phyloP scores from a whole-genome alignment of 2,888 invertebrate genomes.

The Agrochola circellaris region DNA sequence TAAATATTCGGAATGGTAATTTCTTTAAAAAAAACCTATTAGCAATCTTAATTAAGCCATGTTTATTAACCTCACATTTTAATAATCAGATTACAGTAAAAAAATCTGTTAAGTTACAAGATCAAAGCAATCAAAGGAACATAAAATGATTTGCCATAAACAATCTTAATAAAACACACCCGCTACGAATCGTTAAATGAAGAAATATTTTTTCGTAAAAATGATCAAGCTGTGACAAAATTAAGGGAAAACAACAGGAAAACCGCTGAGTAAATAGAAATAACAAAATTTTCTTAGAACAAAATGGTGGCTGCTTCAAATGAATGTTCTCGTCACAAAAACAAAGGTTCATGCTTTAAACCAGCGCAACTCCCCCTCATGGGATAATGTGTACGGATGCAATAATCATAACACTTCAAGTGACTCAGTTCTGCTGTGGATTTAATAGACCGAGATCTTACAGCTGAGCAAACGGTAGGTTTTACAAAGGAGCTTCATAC shows the following conservation, averaged over 20 bases:
- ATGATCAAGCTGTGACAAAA: constrained; percentile 60
- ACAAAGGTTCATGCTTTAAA: constrained; percentile 55
- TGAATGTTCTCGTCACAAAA: constrained; percentile 53
- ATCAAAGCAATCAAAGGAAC: constrained; percentile 34
- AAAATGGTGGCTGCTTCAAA: constrained; percentile 45
- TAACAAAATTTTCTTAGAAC: constrained; percentile 53
- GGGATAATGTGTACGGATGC: constrained; percentile 55
- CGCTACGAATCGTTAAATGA: constrained; percentile 55
- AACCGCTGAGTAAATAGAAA: constrained; percentile 59
- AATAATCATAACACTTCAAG: constrained; percentile 61
- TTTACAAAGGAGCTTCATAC: constrained; percentile 17
- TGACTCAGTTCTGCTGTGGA: constrained; percentile 42
- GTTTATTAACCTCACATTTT: constrained; percentile 9
- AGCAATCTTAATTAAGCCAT: constrained; percentile 9
- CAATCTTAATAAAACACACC: constrained; percentile 58
- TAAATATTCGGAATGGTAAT: too few species aligned
- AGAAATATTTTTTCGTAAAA: constrained; percentile 51
- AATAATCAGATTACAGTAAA: constrained; percentile 23
- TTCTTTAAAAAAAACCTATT: not conserved
- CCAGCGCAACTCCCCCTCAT: constrained; percentile 32
- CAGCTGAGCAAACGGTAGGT: constrained; percentile 28
- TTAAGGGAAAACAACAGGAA: constrained; percentile 63
- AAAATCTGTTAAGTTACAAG: not conserved
- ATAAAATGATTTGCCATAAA: constrained; percentile 50
- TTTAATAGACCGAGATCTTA: constrained; percentile 38